phyloP scores from a whole-genome alignment of 2,797 vertebrate genomes.

The Aeoliscus strigatus region DNA sequence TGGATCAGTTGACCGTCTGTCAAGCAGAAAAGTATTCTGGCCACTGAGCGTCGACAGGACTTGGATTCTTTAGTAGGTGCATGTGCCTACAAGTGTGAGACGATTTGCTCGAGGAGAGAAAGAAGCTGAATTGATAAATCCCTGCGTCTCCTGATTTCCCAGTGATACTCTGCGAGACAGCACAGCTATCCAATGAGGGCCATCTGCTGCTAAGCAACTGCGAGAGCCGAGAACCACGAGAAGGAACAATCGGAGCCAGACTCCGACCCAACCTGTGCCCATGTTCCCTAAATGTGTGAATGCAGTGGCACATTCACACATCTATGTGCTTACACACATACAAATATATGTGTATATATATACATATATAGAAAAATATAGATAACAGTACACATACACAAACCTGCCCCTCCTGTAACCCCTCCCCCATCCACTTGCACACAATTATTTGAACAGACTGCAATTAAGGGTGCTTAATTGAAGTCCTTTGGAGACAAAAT shows the following conservation, averaged over 20 bases:
- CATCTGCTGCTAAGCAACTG: conserved; percentile 65
- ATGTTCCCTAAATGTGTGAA: conserved; percentile 78
- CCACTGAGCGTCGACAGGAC: no score
- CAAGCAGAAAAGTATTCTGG: no score
- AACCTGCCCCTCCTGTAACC: conserved; percentile 9
- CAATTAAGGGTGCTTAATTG: conserved; percentile 74
- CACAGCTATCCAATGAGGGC: conserved; percentile 60
- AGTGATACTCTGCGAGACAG: conserved; percentile 70
- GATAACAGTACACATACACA: no score
- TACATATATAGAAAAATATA: conserved; percentile 64
- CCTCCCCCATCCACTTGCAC: conserved; percentile 41
- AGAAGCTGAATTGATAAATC: conserved; percentile 7
- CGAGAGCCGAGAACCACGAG: conserved; percentile 68
- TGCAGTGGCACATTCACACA: conserved; percentile 71
- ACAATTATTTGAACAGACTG: conserved; percentile 63
- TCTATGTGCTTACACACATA: conserved; percentile 65
- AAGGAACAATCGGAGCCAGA: conserved; percentile 61
- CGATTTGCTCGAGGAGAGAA: conserved; percentile 17
- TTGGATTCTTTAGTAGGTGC: no score
- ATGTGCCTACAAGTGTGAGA: conserved; percentile 18
- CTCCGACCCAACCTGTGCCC: conserved; percentile 72
- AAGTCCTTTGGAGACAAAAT: conserved; percentile 66
- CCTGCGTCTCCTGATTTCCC: conserved; percentile 62
- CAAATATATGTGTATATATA: conserved; percentile 42
- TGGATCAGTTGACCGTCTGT: no score